Evolutionary conservation across 2,797 vertebrate genomes (phyloP).

Genomic region (Premnoplex brunnescens): DNA sequence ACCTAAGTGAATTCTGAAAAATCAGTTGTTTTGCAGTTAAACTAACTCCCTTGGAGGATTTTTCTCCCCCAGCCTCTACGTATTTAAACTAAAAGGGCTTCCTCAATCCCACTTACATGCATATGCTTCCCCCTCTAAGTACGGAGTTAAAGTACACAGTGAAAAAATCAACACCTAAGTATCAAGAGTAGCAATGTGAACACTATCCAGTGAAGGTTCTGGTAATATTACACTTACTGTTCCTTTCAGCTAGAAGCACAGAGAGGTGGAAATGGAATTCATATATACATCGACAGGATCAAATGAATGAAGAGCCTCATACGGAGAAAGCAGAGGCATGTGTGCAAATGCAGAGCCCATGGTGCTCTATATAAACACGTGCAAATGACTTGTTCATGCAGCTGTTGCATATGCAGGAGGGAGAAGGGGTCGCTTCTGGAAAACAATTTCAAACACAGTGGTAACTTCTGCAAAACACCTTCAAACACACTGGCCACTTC

Average conservation of each 20-base stretch:
- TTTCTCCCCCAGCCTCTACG: background rate
- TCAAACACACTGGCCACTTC: background rate
- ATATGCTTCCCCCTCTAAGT: background rate
- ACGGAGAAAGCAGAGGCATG: background rate
- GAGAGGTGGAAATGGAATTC: background rate
- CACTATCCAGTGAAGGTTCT: background rate
- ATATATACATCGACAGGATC: background rate
- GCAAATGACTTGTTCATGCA: background rate
- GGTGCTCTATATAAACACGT: accelerated
- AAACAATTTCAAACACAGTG: background rate
- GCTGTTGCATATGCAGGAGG: background rate
- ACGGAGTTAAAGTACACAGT: background rate
- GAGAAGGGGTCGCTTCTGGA: background rate
- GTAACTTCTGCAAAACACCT: background rate
- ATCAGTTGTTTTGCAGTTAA: background rate
- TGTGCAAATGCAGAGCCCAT: accelerated
- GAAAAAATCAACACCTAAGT: background rate
- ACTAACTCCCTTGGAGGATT: background rate
- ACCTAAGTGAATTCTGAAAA: background rate
- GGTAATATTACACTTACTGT: background rate
- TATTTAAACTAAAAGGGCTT: background rate
- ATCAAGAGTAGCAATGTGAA: background rate
- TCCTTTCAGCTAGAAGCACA: background rate
- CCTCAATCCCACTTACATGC: background rate
- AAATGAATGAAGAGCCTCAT: background rate